Evolutionary conservation across 2,888 invertebrate species (phyloP).

Genomic region (Eucriotettix oculatus): DNA sequence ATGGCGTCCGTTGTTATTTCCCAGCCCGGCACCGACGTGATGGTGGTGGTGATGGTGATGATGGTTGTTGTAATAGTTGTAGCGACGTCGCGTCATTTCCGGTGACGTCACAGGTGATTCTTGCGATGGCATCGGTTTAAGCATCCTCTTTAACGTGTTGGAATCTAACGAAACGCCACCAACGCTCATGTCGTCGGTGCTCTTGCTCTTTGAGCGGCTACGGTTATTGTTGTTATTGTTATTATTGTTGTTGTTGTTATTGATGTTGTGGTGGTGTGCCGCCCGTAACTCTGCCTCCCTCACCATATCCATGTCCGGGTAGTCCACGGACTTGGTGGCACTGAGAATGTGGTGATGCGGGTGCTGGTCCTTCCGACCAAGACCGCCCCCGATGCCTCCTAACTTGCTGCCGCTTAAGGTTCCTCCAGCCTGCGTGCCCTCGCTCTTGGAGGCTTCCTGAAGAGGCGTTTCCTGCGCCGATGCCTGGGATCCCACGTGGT

Average conservation of each 20-base stretch:
- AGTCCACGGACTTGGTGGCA: slow-evolving; percentile 33
- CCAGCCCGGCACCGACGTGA: slow-evolving; percentile 23
- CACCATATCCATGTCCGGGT: slow-evolving; percentile 34
- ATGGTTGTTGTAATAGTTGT: slow-evolving; percentile 21
- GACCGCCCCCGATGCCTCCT: neutral
- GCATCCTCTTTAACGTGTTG: slow-evolving; percentile 79
- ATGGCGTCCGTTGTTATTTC: slow-evolving; percentile 24
- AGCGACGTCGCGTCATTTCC: slow-evolving; percentile 71
- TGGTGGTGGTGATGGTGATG: slow-evolving; percentile 37
- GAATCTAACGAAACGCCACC: slow-evolving; percentile 42
- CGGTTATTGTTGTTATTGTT: slow-evolving; percentile 25
- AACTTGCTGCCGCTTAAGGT: slow-evolving; percentile 29
- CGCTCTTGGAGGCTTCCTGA: slow-evolving; percentile 50
- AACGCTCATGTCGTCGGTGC: slow-evolving; percentile 65
- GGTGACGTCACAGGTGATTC: slow-evolving; percentile 83
- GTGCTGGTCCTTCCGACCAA: slow-evolving; percentile 13
- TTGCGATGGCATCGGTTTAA: slow-evolving; percentile 82
- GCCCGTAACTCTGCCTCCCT: slow-evolving; percentile 52
- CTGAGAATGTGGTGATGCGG: slow-evolving; percentile 13
- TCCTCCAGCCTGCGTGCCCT: slow-evolving; percentile 71
- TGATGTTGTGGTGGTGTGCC: slow-evolving; percentile 45
- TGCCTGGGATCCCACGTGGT: slow-evolving; percentile 50
- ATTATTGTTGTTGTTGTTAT: slow-evolving; percentile 55
- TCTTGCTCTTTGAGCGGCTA: slow-evolving; percentile 66
- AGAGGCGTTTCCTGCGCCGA: slow-evolving; percentile 50